phyloP scores from a whole-genome alignment of 2,888 invertebrate genomes.

The Nephrotoma appendiculata region DNA sequence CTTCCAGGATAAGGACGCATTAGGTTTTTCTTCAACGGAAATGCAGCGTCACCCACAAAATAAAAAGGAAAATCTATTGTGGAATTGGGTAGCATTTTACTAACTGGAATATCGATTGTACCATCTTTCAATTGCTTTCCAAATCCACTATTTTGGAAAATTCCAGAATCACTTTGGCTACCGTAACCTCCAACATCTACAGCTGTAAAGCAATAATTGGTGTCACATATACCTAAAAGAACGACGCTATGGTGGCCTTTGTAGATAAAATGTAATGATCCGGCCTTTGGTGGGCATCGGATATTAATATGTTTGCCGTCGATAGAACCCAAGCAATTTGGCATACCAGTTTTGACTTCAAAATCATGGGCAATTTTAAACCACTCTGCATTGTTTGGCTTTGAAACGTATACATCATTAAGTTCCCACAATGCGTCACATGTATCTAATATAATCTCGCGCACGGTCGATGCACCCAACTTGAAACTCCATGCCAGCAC shows the following conservation, averaged over 20 bases:
- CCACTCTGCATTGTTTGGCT: too few relatives aligned
- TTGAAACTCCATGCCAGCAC: too few relatives aligned
- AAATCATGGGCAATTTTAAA: too few relatives aligned
- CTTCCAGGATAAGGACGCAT: conserved; percentile 9
- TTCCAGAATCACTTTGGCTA: not conserved
- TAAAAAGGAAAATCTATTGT: conserved; percentile 5
- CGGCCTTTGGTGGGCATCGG: too few relatives aligned
- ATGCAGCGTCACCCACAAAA: conserved; percentile 9
- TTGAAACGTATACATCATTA: too few relatives aligned
- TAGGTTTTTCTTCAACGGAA: conserved; percentile 7
- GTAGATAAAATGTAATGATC: not conserved
- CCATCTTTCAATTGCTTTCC: not conserved
- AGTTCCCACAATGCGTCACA: too few relatives aligned
- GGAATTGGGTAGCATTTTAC: not conserved
- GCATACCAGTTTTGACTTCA: too few relatives aligned
- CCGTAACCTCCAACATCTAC: not conserved
- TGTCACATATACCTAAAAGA: not conserved
- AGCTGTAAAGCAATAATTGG: not conserved
- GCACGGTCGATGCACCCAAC: too few relatives aligned
- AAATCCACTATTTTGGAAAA: not conserved
- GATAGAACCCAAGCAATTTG: too few relatives aligned
- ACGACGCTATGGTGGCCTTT: not conserved
- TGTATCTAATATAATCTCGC: too few relatives aligned
- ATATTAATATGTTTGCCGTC: too few relatives aligned
- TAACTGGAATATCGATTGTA: not conserved